Conservation (phyloP, 2,113 vertebrate species). For the Rana temporaria region DNA sequence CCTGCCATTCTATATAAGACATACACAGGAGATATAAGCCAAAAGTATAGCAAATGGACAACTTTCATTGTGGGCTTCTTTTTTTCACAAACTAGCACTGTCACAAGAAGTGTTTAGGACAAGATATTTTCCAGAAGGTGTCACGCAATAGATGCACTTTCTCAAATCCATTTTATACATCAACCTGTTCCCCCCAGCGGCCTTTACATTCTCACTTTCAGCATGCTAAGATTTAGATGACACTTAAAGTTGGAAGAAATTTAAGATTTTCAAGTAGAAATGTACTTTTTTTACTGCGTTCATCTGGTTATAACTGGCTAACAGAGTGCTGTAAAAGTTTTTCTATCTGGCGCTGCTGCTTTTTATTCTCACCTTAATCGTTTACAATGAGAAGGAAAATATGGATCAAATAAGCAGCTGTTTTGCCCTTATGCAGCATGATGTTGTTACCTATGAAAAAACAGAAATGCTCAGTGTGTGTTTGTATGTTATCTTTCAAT, state of each 20-base stretch:
- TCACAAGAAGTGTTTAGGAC: conserved; percentile 3
- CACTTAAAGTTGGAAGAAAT: conserved; percentile 43
- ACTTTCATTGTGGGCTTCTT: not conserved
- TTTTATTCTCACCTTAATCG: conserved; percentile 42
- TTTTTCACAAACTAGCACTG: not conserved
- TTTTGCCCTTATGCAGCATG: not conserved
- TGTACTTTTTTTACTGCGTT: conserved; percentile 41
- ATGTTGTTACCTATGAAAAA: too few relatives aligned
- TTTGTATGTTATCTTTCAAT: too few relatives aligned
- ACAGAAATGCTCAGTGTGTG: too few relatives aligned
- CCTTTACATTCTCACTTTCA: conserved; percentile 42
- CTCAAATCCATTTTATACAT: conserved; percentile 37
- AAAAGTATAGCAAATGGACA: not conserved
- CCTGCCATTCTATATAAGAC: conserved; percentile 25
- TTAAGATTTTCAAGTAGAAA: conserved; percentile 40
- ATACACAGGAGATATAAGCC: conserved; percentile 7
- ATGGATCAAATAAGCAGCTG: conserved; percentile 13
- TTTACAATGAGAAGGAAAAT: conserved; percentile 36
- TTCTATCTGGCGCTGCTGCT: conserved; percentile 35
- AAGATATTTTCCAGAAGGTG: conserved; percentile 50
- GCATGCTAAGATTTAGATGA: conserved; percentile 39
- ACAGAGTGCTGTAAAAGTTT: conserved; percentile 49
- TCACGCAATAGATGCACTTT: conserved; percentile 27
- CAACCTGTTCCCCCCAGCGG: conserved; percentile 37
- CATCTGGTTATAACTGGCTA: conserved; percentile 49